Base-by-base conservation (phyloP, 2,797 vertebrate species). In the Cynopterus sphinx region DNA sequence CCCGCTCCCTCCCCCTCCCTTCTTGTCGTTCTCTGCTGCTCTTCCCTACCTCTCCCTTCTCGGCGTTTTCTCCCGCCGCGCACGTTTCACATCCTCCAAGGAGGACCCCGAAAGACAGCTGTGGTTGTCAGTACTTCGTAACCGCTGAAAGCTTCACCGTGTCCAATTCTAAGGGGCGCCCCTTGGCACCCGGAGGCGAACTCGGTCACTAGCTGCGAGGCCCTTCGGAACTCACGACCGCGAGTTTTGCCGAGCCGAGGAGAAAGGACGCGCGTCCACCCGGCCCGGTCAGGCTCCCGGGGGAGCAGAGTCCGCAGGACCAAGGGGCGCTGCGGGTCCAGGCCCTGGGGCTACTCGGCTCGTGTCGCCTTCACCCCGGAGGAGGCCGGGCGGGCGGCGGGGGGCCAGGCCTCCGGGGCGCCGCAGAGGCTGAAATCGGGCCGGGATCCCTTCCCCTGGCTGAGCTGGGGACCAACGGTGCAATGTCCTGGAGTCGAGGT, bases 161-260 rank as follows among this genome's bases (percentile, higher is more conserved):
- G 4, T 24, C 17, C 17, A 11, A 49, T 31, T 17, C 77, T 6
- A 65, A 49, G 11, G 61, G 53, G 21, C 9, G 31, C 22, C 15
- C 31, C 31, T 46, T 19, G 36, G 65, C 53, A 46, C 24, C 0
- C 0, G 0, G 46, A 31, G 12, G n/a, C 2, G 16, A 59, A 28
- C 39, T 22, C 19, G 28, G 28, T 43, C 2, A 19, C 7, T 8
- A 10, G 31, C 53, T 33, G 0, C 31, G 41, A 1, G 12, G 6
- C 31, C 39, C 77, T 36, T 28, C 77, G 8, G 24, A 4, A 36
- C n/a, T 36, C 11, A 12, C 36, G 75, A 39, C 43, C 33, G 31
- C 31, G 9, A 9, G 51, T 88, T 39, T 31, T 31, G 21, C 24
- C 11, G 39, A 70, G 4, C 17, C 26, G 9, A 65, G 19, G 51